phyloP scores from a whole-genome alignment of 2,797 vertebrate genomes.

The Eutrigla gurnardus region DNA sequence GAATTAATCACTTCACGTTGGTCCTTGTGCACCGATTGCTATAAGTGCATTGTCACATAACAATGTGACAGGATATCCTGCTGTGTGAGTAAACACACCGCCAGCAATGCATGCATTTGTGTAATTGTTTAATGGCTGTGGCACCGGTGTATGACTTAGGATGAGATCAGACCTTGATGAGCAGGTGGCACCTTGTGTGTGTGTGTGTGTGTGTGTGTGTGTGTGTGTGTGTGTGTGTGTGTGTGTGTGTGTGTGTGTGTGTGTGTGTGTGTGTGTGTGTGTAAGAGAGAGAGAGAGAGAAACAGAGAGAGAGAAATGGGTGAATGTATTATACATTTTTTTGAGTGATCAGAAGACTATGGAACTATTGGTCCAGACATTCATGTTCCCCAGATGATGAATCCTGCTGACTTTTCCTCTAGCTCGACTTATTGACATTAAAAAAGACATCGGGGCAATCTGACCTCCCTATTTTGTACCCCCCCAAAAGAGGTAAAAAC shows the following conservation, averaged over 20 bases:
- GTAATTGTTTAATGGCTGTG: slow-evolving; percentile 2
- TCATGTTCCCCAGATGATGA: background rate
- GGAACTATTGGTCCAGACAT: background rate
- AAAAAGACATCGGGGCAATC: too few species aligned
- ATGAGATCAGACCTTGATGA: too few species aligned
- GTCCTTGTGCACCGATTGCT: background rate
- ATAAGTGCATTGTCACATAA: background rate
- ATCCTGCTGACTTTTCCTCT: background rate
- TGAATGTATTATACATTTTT: too few species aligned
- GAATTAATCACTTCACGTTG: slow-evolving; percentile 25
- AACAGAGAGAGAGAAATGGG: too few species aligned
- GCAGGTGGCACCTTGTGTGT: too few species aligned
- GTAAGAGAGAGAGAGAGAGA: background rate
- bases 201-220: background rate
- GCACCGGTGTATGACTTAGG: background rate
- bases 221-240: background rate
- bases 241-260: background rate
- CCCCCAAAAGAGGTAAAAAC: too few species aligned
- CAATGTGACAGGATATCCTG: background rate
- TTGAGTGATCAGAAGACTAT: too few species aligned
- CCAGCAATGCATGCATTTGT: background rate
- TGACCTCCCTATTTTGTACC: too few species aligned
- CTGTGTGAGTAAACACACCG: background rate
- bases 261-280: background rate
- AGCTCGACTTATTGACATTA: too few species aligned